Conservation (phyloP, 2,888 invertebrate genomes). For the Salticus scenicus region DNA sequence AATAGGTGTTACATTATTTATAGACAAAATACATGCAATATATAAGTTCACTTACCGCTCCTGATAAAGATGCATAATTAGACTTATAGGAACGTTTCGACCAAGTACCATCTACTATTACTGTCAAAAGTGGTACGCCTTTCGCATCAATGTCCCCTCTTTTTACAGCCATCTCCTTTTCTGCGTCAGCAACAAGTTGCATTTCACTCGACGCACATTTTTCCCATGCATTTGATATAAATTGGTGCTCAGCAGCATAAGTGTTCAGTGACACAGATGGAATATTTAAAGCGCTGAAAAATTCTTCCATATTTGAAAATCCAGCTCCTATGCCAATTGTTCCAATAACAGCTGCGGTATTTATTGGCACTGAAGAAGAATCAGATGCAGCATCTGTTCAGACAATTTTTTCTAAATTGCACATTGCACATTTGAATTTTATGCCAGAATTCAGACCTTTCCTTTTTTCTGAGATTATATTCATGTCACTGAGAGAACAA, state of each 20-base stretch:
- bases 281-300: neutral
- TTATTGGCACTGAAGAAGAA: neutral
- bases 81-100: neutral
- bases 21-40: no score
- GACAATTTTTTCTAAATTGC: neutral
- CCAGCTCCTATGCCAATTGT: neutral
- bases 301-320: neutral
- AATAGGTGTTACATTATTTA: no score
- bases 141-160: neutral
- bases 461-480: neutral
- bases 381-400: neutral
- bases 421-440: neutral
- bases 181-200: no score
- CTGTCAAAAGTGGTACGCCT: neutral
- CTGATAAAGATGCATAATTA: slow-evolving; percentile 2
- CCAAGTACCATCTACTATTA: neutral
- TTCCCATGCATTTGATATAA: neutral
- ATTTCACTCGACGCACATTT: neutral
- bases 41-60: neutral
- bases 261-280: neutral
- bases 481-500: neutral
- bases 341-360: neutral
- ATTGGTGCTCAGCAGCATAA: neutral
- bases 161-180: neutral
- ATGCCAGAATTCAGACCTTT: neutral